A percentile compares a stretch with the other conserved stretches of the same genome.
phyloP scores from a whole-genome alignment of 2,888 invertebrate species.

The Aphelenchoides bicaudatus region DNA sequence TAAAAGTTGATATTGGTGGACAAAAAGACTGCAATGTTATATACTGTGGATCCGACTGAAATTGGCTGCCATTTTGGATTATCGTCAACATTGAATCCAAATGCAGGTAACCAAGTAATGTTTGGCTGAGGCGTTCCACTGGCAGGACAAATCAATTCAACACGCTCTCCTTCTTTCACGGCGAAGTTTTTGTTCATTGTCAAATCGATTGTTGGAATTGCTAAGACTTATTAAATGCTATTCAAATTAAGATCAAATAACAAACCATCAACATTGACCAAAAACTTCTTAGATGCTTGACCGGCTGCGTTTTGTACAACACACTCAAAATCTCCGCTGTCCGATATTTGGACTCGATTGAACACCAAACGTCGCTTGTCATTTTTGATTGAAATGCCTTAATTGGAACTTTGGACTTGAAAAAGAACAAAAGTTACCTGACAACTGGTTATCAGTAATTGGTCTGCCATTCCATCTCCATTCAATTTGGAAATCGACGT shows the following conservation, averaged over 20 bases:
- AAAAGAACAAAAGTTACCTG: too few species aligned
- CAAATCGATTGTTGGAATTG: conserved; percentile 54
- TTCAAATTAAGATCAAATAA: background rate
- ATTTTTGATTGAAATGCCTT: too few species aligned
- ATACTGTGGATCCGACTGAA: conserved; percentile 24
- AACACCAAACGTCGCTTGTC: conserved; percentile 53
- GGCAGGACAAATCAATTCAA: conserved; percentile 62
- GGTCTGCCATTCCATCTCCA: conserved; percentile 53
- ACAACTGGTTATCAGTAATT: conserved; percentile 35
- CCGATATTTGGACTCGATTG: conserved; percentile 31
- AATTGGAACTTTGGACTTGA: too few species aligned
- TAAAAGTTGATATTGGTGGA: conserved; percentile 27
- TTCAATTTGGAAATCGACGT: conserved; percentile 54
- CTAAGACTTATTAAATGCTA: conserved; percentile 15
- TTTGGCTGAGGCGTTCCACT: conserved; percentile 62
- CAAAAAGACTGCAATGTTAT: too few species aligned
- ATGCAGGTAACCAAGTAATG: conserved; percentile 61
- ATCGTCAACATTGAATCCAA: background rate
- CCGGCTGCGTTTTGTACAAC: conserved; percentile 58
- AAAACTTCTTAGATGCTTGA: conserved; percentile 51
- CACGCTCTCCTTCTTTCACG: conserved; percentile 55
- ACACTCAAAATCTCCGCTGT: conserved; percentile 59
- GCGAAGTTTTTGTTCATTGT: too few species aligned
- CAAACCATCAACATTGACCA: conserved; percentile 55
- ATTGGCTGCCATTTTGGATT: background rate